A percentile compares a stretch with the other conserved stretches of the same genome.
phyloP scores from a whole-genome alignment of 2,113 vertebrate genomes.

The Oreochromis tanganicae region DNA sequence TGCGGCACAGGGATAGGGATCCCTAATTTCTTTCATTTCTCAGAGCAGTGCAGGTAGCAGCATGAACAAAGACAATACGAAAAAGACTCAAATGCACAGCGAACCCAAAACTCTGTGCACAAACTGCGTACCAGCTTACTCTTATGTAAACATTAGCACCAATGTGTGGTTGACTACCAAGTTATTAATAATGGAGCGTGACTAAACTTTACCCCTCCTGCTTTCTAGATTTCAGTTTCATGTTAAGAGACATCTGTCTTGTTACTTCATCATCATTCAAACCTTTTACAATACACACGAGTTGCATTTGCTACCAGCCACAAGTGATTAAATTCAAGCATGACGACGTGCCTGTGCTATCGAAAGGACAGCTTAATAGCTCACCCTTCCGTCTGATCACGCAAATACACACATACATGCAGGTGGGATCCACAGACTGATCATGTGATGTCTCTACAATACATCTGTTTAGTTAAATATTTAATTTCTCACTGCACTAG shows the following conservation, averaged over 20 bases:
- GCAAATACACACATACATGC: neutral
- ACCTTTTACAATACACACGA: neutral
- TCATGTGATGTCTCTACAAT: neutral
- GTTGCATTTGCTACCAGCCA: neutral
- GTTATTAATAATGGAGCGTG: neutral
- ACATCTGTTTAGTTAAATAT: slow-evolving; percentile 7
- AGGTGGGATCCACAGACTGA: neutral
- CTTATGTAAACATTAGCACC: neutral
- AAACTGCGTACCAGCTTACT: neutral
- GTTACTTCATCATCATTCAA: neutral
- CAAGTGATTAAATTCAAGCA: neutral
- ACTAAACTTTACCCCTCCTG: neutral
- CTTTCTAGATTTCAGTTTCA: neutral
- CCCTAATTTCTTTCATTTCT: neutral
- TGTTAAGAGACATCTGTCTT: neutral
- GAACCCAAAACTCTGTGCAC: neutral
- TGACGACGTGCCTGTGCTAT: neutral
- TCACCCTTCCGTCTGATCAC: neutral
- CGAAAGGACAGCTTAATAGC: slow-evolving; percentile 1
- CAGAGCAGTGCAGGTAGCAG: neutral
- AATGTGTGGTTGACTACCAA: neutral
- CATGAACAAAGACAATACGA: neutral
- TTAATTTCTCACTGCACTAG: neutral
- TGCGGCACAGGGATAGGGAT: neutral
- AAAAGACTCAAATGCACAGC: neutral